Conservation (phyloP, 2,113 vertebrate genomes). For the Pycnonotus jocosus region DNA sequence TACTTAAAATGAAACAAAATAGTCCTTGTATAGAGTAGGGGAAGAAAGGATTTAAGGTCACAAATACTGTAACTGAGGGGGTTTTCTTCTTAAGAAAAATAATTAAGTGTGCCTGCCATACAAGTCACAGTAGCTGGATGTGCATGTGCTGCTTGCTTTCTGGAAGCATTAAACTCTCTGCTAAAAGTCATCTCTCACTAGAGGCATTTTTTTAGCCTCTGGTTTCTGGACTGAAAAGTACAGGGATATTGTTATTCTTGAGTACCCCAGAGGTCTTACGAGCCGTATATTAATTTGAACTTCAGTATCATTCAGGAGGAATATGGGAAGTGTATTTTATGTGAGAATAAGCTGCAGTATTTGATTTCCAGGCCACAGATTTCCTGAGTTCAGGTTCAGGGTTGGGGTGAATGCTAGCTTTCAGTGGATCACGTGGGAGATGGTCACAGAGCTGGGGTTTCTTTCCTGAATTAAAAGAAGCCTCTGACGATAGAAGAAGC, state of each 20-base stretch:
- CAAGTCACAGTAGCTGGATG: neutral
- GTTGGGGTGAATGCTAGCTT: accelerated
- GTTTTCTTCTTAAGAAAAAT: neutral
- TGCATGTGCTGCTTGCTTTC: neutral
- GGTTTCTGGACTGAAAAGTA: neutral
- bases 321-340: neutral
- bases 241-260: neutral
- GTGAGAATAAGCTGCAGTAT: neutral
- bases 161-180: neutral
- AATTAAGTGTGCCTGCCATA: neutral
- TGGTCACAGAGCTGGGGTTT: neutral
- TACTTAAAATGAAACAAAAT: conserved; percentile 26
- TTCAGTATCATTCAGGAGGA: neutral
- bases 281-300: neutral
- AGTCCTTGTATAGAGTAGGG: neutral
- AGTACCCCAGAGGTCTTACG: neutral
- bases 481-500: neutral
- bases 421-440: accelerated
- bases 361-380: neutral
- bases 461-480: neutral
- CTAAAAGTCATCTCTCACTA: neutral
- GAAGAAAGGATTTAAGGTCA: conserved; percentile 15
- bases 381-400: accelerated
- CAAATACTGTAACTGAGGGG: neutral
- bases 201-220: neutral